Percentiles rank a stretch among this genome's conserved stretches.
Evolutionary conservation across 30 jellyfish, hydroid and myxozoan species (phyloP).

Genomic region (Hydra vulgaris): DNA sequence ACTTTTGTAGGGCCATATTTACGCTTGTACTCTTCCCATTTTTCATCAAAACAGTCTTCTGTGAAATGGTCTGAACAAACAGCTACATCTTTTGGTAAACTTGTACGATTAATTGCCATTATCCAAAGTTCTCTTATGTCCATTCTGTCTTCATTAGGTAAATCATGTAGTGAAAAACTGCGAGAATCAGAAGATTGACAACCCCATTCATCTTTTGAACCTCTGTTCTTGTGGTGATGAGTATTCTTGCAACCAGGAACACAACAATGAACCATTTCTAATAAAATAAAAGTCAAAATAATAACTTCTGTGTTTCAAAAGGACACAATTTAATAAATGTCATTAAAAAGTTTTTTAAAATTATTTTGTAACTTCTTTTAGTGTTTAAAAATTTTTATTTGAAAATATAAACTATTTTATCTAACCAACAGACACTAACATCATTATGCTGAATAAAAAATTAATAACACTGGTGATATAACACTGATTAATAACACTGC

Average conservation of each 20-base stretch:
- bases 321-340: too few species aligned
- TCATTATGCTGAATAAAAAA: too few species aligned
- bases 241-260: constrained; percentile 40
- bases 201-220: constrained; percentile 34
- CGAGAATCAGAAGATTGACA: constrained; percentile 23
- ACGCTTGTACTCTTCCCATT: constrained; percentile 39
- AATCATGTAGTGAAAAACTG: constrained; percentile 31
- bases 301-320: neutral
- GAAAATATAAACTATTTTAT: too few species aligned
- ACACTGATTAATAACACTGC: too few species aligned
- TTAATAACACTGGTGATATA: too few species aligned
- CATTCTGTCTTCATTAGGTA: constrained; percentile 38
- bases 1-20: constrained; percentile 41
- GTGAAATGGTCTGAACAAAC: constrained; percentile 41
- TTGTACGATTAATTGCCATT: constrained; percentile 37
- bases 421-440: too few species aligned
- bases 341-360: too few species aligned
- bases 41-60: constrained; percentile 36
- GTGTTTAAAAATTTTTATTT: too few species aligned
- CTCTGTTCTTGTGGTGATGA: constrained; percentile 31
- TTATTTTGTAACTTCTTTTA: too few species aligned
- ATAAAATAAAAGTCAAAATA: neutral
- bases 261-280: constrained; percentile 36
- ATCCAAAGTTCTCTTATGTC: constrained; percentile 34
- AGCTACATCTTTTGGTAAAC: constrained; percentile 33